These are phyloP conservation scores for Odontophorus gujanensis DNA, from an alignment of 2,113 vertebrate genomes.

Conservation along the genomic window DNA sequence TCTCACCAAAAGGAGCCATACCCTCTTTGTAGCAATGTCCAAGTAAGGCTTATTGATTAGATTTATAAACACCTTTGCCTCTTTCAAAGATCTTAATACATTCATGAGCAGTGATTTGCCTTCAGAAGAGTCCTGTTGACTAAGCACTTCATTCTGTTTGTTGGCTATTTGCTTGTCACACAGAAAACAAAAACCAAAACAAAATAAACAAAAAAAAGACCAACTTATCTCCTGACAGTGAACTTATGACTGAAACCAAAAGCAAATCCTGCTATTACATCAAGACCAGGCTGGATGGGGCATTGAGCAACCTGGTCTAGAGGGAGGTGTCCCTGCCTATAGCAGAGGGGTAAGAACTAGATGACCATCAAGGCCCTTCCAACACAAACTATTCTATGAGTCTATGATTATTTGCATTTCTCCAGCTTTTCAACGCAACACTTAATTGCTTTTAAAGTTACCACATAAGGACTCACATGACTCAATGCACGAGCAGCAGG, in stretches of 20 bases:
- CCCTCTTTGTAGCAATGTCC: neutral
- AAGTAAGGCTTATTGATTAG: neutral
- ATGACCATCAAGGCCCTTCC: too few species aligned
- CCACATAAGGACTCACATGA: neutral
- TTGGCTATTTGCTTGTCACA: neutral
- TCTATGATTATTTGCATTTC: neutral
- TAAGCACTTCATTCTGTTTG: neutral
- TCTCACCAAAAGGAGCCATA: neutral
- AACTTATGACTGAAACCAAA: neutral
- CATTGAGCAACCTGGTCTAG: too few species aligned
- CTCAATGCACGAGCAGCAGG: constrained; percentile 3
- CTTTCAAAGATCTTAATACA: neutral
- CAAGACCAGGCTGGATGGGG: too few species aligned
- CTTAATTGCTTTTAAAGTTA: constrained; percentile 17
- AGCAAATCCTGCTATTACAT: neutral
- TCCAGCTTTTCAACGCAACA: neutral
- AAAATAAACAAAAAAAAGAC: too few species aligned
- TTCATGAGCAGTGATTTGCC: neutral
- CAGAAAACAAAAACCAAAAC: neutral
- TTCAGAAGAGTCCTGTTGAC: neutral
- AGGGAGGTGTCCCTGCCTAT: too few species aligned
- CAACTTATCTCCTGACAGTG: neutral
- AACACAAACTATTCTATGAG: too few species aligned
- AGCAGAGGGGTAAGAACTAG: too few species aligned
- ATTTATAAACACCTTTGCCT: neutral